These are phyloP conservation scores for Ichneumoninae sp. DNA, from an alignment of 2,888 invertebrate genomes.

Conservation along the genomic window DNA sequence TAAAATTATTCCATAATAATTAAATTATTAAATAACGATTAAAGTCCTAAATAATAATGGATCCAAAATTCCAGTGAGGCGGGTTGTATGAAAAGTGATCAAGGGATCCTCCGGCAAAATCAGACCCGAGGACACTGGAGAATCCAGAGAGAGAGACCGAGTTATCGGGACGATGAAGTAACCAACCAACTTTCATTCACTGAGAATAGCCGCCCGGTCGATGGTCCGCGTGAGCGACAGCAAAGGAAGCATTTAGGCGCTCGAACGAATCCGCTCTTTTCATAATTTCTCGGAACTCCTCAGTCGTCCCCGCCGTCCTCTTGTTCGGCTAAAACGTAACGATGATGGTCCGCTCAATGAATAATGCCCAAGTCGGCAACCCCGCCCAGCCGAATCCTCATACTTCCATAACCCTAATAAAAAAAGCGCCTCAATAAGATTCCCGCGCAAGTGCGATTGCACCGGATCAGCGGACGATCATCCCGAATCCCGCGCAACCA, in stretches of 20 bases:
- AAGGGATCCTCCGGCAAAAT: not conserved
- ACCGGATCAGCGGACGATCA: slow-evolving; percentile 43
- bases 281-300: slow-evolving; percentile 40
- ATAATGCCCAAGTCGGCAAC: slow-evolving; percentile 19
- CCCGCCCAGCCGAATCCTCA: slow-evolving; percentile 41
- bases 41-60: not conserved
- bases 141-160: not conserved
- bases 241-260: slow-evolving; percentile 42
- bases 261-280: slow-evolving; percentile 48
- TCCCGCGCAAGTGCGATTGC: slow-evolving; percentile 17
- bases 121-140: not conserved
- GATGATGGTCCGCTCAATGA: slow-evolving; percentile 46
- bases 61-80: not conserved
- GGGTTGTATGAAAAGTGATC: not conserved
- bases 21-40: too few species aligned
- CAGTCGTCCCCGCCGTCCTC: slow-evolving; percentile 34
- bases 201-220: slow-evolving; percentile 28
- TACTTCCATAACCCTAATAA: not conserved
- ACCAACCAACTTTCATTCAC: slow-evolving; percentile 36
- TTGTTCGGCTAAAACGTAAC: slow-evolving; percentile 42
- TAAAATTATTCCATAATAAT: too few species aligned
- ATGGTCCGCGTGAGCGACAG: slow-evolving; percentile 42
- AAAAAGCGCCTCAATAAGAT: slow-evolving; percentile 25
- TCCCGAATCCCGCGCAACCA: not conserved
- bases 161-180: not conserved